Conservation (phyloP, 2,888 invertebrate genomes). For the Ctenicera cuprea region DNA sequence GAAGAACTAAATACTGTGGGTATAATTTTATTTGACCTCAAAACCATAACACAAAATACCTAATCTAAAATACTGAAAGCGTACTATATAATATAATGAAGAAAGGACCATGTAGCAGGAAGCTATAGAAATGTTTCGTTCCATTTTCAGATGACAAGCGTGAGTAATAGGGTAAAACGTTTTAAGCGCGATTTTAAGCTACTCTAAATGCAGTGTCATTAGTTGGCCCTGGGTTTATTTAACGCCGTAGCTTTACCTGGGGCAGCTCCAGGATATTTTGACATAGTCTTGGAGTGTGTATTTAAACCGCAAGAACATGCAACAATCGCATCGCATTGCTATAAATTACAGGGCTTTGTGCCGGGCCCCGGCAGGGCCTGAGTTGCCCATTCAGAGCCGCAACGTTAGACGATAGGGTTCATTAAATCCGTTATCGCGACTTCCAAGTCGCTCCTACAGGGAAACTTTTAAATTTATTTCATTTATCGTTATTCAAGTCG, state of each 20-base stretch:
- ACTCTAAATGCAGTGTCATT: slow-evolving; percentile 48
- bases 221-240: slow-evolving; percentile 46
- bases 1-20: too few relatives aligned
- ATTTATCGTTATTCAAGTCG: slow-evolving; percentile 69
- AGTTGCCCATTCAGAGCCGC: slow-evolving; percentile 64
- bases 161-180: slow-evolving; percentile 44
- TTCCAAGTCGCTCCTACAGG: slow-evolving; percentile 68
- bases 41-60: too few relatives aligned
- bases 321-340: slow-evolving; percentile 69
- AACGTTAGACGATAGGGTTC: slow-evolving; percentile 70
- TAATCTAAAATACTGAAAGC: too few relatives aligned
- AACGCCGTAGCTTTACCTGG: slow-evolving; percentile 48
- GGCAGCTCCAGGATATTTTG: slow-evolving; percentile 49
- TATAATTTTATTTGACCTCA: too few relatives aligned
- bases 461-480: slow-evolving; percentile 72
- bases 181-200: slow-evolving; percentile 39
- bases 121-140: slow-evolving; percentile 39
- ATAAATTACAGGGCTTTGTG: slow-evolving; percentile 70
- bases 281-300: slow-evolving; percentile 55
- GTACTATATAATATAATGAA: background rate
- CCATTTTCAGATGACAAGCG: slow-evolving; percentile 39
- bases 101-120: background rate
- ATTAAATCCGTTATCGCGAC: slow-evolving; percentile 72
- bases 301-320: slow-evolving; percentile 67
- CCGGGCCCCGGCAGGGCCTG: slow-evolving; percentile 60